Base-by-base conservation (phyloP, 1,140 invertebrate genomes). In the Dendroctonus ponderosae region DNA sequence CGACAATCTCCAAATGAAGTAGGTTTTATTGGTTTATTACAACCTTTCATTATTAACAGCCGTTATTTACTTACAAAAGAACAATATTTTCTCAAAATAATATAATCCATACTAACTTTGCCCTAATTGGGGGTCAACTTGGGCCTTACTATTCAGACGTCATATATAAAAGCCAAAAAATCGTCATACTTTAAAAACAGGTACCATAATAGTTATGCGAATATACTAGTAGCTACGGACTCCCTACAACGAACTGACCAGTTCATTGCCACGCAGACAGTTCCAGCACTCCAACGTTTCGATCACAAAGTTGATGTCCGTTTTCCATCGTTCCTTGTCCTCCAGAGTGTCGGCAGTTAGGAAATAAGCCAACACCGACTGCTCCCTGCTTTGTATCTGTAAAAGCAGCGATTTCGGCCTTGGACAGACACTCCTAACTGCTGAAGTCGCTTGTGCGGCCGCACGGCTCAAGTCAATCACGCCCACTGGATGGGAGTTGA, bases 251-350 rank as follows among this genome's bases (percentile, higher is more conserved):
- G n/a, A 14, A 52, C 50, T 52, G 15, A 52, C 50, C 50, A 52
- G 14, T n/a, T 52, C 50, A 26, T 26, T 26, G 15, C 8, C 3
- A 15, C 7, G 44, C 5, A 59, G 9, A 8, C 53, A 58, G 9
- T 60, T 52, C 66, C 66, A 68, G 14, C 44, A 15, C 9, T 15
- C 38, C 52, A 68, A 51, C 5, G 66, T 63, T 12, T 43, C 61
- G 14, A 81, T 54, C 6, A 80, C 74, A 38, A 72, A 73, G 73
- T 81, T 82, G 0, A 82, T 73, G 57, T 77, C 74, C 0, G 71
- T 59, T 49, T 72, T 68, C 80, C 80, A 82, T 42, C 76, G 72
- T 8, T 72, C 62, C 49, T 81, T 64, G 43, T 81, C 79, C 51
- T 78, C 57, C 12, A 60, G 65, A 15, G 63, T 78, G 61, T 81